phyloP scores from a whole-genome alignment of 2,888 invertebrate species.

The Apotomis turbidana region DNA sequence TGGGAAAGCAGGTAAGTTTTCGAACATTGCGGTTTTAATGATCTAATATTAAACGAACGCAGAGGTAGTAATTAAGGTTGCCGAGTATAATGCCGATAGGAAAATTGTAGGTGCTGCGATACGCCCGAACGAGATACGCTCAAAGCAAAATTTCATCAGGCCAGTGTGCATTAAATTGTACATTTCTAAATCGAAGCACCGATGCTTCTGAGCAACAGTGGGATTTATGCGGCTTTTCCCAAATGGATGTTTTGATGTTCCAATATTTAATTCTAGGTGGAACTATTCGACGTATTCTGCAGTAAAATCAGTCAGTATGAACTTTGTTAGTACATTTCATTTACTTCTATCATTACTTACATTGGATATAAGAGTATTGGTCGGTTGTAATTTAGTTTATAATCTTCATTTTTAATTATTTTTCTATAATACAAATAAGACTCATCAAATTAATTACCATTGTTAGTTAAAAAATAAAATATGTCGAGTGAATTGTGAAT shows the following conservation, averaged over 20 bases:
- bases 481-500: no score
- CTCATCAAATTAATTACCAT: no score
- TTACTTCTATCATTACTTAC: no score
- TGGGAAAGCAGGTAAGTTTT: conserved; percentile 80
- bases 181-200: conserved; percentile 34
- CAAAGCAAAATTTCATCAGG: conserved; percentile 39
- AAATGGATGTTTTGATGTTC: conserved; percentile 18
- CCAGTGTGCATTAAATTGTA: conserved; percentile 30
- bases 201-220: not conserved
- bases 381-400: no score
- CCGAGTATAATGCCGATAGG: conserved; percentile 72
- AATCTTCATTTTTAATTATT: no score
- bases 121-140: conserved; percentile 21
- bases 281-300: not conserved
- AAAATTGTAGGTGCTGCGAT: conserved; percentile 56
- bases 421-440: no score
- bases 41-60: conserved; percentile 83
- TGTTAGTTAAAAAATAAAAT: no score
- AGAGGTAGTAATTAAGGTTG: conserved; percentile 81
- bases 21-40: conserved; percentile 83
- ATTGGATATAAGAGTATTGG: no score
- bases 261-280: not conserved
- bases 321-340: no score
- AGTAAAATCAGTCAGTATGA: no score
- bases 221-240: conserved; percentile 6